A percentile compares a stretch with the other conserved stretches of the same genome.
Evolutionary conservation across 2,888 invertebrate species (phyloP).

Genomic region (Drosophila monieri): DNA sequence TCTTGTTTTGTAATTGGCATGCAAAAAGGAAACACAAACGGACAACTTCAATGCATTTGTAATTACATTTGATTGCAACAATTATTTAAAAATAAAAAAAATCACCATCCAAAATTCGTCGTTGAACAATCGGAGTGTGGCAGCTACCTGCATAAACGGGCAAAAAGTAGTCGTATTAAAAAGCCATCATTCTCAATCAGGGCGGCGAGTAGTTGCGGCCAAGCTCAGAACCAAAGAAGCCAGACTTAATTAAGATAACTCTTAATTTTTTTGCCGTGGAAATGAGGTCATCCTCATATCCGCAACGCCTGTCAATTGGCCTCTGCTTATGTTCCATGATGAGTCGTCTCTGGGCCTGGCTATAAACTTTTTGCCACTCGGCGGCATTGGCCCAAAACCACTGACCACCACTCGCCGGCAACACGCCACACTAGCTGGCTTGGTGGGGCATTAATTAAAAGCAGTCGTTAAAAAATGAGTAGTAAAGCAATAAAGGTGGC

Average conservation of each 20-base stretch:
- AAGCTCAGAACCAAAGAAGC: slow-evolving; percentile 27
- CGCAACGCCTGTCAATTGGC: slow-evolving; percentile 55
- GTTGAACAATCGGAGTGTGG: too few species aligned
- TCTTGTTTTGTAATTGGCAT: slow-evolving; percentile 67
- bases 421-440: slow-evolving; percentile 22
- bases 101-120: slow-evolving; percentile 16
- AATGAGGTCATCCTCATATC: slow-evolving; percentile 73
- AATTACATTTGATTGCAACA: slow-evolving; percentile 76
- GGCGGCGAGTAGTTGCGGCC: not conserved
- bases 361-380: slow-evolving; percentile 50
- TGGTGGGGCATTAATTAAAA: slow-evolving; percentile 60
- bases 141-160: slow-evolving; percentile 12
- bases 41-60: slow-evolving; percentile 64
- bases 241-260: slow-evolving; percentile 33
- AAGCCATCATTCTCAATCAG: slow-evolving; percentile 40
- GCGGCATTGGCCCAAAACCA: slow-evolving; percentile 44
- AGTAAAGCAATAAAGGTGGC: slow-evolving; percentile 41
- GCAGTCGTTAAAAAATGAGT: slow-evolving; percentile 48
- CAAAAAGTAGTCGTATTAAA: slow-evolving; percentile 31
- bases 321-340: slow-evolving; percentile 31
- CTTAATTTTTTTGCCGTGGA: slow-evolving; percentile 23
- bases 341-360: slow-evolving; percentile 25
- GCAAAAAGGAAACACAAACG: slow-evolving; percentile 70
- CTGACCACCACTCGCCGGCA: slow-evolving; percentile 21
- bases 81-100: slow-evolving; percentile 64